Evolutionary conservation across 1,140 invertebrate genomes (phyloP).

Genomic region (Pinna nobilis): DNA sequence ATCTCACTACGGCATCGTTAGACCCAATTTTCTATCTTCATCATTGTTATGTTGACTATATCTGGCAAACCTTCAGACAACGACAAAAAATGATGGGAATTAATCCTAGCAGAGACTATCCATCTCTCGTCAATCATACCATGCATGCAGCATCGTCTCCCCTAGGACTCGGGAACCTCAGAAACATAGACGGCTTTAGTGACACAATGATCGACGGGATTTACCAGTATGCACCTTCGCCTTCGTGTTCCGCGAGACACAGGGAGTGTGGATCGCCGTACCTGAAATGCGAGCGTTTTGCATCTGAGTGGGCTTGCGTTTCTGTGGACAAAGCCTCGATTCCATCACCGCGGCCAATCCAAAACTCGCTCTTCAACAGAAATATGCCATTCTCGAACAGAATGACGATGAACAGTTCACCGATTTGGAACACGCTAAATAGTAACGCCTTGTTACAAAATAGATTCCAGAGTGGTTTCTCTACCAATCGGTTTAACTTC

Average conservation of each 20-base stretch:
- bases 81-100: conserved; percentile 51
- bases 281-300: conserved; percentile 34
- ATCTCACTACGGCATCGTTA: conserved; percentile 65
- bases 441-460: too few species aligned
- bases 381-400: neutral
- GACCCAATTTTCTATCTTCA: conserved; percentile 74
- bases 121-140: conserved; percentile 40
- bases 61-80: conserved; percentile 66
- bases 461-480: too few species aligned
- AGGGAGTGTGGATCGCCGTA: conserved; percentile 59
- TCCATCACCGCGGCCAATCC: neutral
- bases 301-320: conserved; percentile 16
- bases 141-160: conserved; percentile 24
- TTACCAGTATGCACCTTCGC: conserved; percentile 54
- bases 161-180: conserved; percentile 32
- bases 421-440: too few species aligned
- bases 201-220: conserved; percentile 48
- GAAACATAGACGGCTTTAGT: conserved; percentile 56
- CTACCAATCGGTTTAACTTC: too few species aligned
- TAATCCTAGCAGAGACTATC: conserved; percentile 52
- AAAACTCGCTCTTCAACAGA: neutral
- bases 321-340: conserved; percentile 14
- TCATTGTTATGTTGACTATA: conserved; percentile 72
- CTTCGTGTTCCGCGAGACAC: conserved; percentile 47
- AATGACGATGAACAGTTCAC: too few species aligned